phyloP scores from a whole-genome alignment of 2,888 invertebrate species.

The Ellobium chinense region DNA sequence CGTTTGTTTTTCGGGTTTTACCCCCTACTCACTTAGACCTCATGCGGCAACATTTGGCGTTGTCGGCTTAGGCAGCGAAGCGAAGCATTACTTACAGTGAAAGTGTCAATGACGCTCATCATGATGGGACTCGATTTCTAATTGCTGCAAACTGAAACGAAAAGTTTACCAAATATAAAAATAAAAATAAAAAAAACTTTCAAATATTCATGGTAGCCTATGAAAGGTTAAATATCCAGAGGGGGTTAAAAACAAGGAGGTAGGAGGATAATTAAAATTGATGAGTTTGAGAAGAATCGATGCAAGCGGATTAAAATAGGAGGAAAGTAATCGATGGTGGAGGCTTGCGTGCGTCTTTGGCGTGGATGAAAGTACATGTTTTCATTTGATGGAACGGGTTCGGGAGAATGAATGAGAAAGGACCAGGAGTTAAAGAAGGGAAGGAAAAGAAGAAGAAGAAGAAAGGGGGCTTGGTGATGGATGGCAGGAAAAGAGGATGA shows the following conservation, averaged over 20 bases:
- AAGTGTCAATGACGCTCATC: too few species aligned
- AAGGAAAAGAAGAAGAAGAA: background rate
- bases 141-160: too few species aligned
- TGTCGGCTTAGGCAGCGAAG: too few species aligned
- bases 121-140: too few species aligned
- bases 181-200: too few species aligned
- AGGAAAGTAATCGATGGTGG: background rate
- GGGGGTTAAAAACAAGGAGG: too few species aligned
- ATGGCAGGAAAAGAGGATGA: background rate
- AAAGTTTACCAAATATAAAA: too few species aligned
- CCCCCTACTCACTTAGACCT: too few species aligned
- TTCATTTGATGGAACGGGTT: background rate
- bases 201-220: too few species aligned
- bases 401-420: background rate
- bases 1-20: background rate
- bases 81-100: too few species aligned
- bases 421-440: background rate
- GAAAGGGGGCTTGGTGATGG: background rate
- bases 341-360: background rate
- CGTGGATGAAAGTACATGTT: background rate
- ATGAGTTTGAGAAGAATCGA: slow-evolving; percentile 1
- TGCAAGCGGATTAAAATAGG: background rate
- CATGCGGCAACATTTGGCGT: too few species aligned
- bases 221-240: too few species aligned
- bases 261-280: background rate